Conservation (phyloP, 2,888 invertebrate species). For the Apeira syringaria region DNA sequence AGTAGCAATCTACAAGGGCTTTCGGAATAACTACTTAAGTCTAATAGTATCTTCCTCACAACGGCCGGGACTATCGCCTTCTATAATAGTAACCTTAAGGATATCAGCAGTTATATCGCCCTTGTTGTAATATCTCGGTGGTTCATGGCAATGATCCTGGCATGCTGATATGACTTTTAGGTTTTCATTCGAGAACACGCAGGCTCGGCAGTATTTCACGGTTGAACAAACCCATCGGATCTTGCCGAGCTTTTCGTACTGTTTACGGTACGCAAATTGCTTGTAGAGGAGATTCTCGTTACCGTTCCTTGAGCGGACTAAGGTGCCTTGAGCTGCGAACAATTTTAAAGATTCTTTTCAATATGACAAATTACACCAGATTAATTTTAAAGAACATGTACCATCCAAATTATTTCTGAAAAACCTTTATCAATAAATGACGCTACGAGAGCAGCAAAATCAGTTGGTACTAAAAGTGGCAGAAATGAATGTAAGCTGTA, state of each 20-base stretch:
- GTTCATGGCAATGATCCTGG: slow-evolving; percentile 44
- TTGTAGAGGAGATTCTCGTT: slow-evolving; percentile 51
- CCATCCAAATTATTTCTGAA: no score
- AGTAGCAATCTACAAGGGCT: no score
- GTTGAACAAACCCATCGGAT: slow-evolving; percentile 53
- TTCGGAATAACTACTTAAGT: background rate
- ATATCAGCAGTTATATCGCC: slow-evolving; percentile 1
- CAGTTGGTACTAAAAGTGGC: no score
- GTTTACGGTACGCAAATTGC: slow-evolving; percentile 47
- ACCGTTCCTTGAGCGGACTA: slow-evolving; percentile 49
- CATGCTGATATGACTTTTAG: slow-evolving; percentile 39
- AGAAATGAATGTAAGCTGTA: no score
- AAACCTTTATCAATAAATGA: no score
- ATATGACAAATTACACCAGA: no score
- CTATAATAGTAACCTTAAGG: background rate
- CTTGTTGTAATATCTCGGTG: slow-evolving; percentile 45
- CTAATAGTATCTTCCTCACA: background rate
- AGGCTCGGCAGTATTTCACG: slow-evolving; percentile 45
- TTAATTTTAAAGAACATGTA: no score
- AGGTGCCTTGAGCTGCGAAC: slow-evolving; percentile 35
- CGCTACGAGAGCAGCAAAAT: no score
- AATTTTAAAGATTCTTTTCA: no score
- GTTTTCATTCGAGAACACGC: slow-evolving; percentile 43
- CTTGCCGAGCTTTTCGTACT: slow-evolving; percentile 36
- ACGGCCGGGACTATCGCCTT: background rate